Evolutionary conservation across 53 echinoderm and acorn worm species (phyloP).

Genomic region (Henricia sp.): DNA sequence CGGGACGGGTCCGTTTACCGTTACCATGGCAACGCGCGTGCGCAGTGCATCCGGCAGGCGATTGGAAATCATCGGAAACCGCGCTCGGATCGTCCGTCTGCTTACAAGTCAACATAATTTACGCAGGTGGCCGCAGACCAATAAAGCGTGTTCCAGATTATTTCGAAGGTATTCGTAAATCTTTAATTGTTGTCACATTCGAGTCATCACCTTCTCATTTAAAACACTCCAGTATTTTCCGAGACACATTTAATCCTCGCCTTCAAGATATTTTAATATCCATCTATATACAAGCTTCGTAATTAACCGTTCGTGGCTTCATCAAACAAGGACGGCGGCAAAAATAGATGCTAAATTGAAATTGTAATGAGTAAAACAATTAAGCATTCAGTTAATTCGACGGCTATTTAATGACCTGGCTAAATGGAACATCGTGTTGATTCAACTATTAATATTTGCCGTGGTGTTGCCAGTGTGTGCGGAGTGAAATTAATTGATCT

Average conservation of each 20-base stretch:
- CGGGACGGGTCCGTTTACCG: conserved; percentile 60
- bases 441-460: too few species aligned
- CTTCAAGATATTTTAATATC: background rate
- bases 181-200: background rate
- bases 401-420: too few species aligned
- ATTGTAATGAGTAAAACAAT: too few species aligned
- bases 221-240: background rate
- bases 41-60: conserved; percentile 8
- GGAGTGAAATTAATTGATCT: too few species aligned
- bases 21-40: conserved; percentile 43
- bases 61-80: background rate
- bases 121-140: too few species aligned
- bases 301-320: too few species aligned
- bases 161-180: background rate
- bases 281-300: background rate
- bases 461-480: too few species aligned
- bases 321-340: too few species aligned
- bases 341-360: too few species aligned
- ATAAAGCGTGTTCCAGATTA: background rate
- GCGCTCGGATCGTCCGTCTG: background rate
- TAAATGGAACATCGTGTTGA: too few species aligned
- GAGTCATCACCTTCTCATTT: background rate
- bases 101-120: conserved; percentile 14
- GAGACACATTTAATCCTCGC: background rate
- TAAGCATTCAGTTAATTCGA: too few species aligned